Evolutionary conservation across 1,140 invertebrate species (phyloP).

Genomic region (Diorhabda elongata): DNA sequence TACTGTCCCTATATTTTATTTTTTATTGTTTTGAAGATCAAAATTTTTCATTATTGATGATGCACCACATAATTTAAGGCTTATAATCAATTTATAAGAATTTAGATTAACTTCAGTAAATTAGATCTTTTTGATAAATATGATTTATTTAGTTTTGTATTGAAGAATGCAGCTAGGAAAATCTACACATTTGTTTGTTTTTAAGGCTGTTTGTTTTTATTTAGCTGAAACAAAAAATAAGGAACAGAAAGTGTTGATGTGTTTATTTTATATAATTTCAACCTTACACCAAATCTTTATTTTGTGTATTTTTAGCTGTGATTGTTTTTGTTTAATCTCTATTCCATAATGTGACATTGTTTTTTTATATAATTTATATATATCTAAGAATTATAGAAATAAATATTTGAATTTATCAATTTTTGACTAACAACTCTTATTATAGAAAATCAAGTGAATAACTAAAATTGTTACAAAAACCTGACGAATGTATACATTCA

Average conservation of each 20-base stretch:
- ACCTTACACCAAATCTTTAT: slow-evolving; percentile 22
- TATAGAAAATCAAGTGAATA: slow-evolving; percentile 6
- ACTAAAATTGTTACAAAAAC: not conserved
- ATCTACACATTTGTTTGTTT: slow-evolving; percentile 16
- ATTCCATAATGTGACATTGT: slow-evolving; percentile 21
- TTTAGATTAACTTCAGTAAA: too few species aligned
- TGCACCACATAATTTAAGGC: not conserved
- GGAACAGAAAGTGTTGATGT: slow-evolving; percentile 16
- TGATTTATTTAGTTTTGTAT: too few species aligned
- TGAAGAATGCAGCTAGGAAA: too few species aligned
- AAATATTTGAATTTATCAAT: slow-evolving; percentile 13
- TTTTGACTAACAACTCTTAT: slow-evolving; percentile 7
- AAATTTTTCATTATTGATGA: not conserved
- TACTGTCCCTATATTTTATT: too few species aligned
- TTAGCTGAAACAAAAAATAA: slow-evolving; percentile 22
- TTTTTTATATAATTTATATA: slow-evolving; percentile 18
- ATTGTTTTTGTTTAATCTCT: slow-evolving; percentile 24
- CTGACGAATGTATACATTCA: not conserved
- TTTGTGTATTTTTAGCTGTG: slow-evolving; percentile 41
- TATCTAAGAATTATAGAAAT: slow-evolving; percentile 16
- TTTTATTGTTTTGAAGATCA: not conserved
- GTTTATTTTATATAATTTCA: slow-evolving; percentile 20
- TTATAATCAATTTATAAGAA: not conserved
- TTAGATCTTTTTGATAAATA: too few species aligned
- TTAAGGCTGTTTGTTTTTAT: slow-evolving; percentile 32